phyloP scores from a whole-genome alignment of 2,888 invertebrate genomes.

The Minunthozetes semirufus region DNA sequence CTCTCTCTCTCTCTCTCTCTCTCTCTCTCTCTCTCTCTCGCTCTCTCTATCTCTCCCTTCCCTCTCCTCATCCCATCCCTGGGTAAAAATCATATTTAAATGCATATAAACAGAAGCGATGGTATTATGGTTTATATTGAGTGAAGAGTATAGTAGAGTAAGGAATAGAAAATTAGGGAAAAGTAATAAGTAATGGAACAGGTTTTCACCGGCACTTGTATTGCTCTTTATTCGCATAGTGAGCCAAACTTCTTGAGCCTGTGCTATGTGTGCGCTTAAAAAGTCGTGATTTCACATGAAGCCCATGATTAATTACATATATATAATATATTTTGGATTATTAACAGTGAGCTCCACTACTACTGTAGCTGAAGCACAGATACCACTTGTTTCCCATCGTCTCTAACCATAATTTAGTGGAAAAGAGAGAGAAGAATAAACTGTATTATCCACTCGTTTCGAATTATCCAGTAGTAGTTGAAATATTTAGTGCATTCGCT shows the following conservation, averaged over 20 bases:
- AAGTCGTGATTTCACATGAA: constrained; percentile 30
- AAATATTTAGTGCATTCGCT: not conserved
- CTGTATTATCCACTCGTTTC: constrained; percentile 3
- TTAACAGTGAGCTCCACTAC: not conserved
- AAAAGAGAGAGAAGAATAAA: not conserved
- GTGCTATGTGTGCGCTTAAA: not conserved
- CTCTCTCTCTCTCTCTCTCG: constrained; percentile 32
- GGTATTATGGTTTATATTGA: not conserved
- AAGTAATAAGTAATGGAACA: constrained; percentile 21
- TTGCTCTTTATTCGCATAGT: not conserved
- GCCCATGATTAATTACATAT: constrained; percentile 21
- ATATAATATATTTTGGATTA: constrained; percentile 28
- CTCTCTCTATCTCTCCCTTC: constrained; percentile 10
- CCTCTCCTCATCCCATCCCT: not conserved
- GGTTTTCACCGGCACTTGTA: constrained; percentile 24
- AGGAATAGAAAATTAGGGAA: not conserved
- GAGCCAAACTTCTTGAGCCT: not conserved
- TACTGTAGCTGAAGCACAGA: not conserved
- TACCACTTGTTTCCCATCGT: constrained; percentile 28
- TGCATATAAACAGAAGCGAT: constrained; percentile 12
- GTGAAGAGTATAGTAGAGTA: not conserved
- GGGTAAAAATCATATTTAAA: not conserved
- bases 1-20: constrained; percentile 31
- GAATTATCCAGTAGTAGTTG: not conserved
- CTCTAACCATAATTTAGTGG: constrained; percentile 15